A percentile compares a stretch with the other conserved stretches of the same genome.
These are phyloP conservation scores for Pemphigus obesinymphae DNA, from an alignment of 1,140 invertebrate genomes.

Conservation along the genomic window DNA sequence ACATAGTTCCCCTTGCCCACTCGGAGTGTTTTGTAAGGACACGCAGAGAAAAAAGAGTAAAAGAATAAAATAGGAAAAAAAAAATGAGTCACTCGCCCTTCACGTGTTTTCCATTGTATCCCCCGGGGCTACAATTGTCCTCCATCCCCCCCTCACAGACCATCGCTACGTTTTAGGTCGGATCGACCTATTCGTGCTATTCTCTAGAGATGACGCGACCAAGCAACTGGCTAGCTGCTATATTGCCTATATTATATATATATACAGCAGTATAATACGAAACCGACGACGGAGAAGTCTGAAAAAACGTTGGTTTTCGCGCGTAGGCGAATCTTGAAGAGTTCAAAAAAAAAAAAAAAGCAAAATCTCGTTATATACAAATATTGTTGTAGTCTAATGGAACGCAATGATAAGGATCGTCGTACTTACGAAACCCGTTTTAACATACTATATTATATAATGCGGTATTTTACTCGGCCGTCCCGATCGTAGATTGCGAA, in stretches of 20 bases:
- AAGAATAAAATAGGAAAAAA: constrained; percentile 6
- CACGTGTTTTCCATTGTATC: constrained; percentile 29
- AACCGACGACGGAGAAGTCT: background rate
- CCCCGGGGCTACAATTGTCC: constrained; percentile 29
- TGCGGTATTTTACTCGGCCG: too few relatives aligned
- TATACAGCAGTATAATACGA: background rate
- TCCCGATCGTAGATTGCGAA: background rate
- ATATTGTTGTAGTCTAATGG: background rate
- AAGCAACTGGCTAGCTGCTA: background rate
- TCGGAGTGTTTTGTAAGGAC: constrained; percentile 17
- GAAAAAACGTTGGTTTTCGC: too few relatives aligned
- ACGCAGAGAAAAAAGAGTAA: background rate
- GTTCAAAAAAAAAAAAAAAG: too few relatives aligned
- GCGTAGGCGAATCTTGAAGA: background rate
- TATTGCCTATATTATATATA: background rate
- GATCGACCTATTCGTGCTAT: background rate
- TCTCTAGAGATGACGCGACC: background rate
- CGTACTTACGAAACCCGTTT: too few relatives aligned
- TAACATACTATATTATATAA: too few relatives aligned
- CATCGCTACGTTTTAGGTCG: background rate
- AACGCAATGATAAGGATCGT: background rate
- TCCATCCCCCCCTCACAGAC: too few relatives aligned
- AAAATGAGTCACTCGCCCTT: constrained; percentile 37
- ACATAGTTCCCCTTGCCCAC: background rate
- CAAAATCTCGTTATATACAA: too few relatives aligned